phyloP scores from a whole-genome alignment of 1,140 invertebrate genomes.

The Drosophila setifemur region DNA sequence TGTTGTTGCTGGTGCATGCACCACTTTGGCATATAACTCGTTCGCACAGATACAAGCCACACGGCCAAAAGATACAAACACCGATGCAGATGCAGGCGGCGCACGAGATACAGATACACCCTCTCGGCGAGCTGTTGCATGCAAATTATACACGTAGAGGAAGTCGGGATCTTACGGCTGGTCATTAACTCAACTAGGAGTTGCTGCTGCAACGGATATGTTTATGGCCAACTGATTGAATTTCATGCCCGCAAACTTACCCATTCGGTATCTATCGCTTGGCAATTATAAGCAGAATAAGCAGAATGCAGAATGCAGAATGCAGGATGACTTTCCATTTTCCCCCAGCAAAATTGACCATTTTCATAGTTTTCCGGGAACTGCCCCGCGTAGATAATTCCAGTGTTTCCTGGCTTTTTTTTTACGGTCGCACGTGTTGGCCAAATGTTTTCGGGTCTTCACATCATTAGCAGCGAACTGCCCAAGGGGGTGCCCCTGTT shows the following conservation, averaged over 20 bases:
- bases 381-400: background rate
- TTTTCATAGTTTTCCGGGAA: conserved; percentile 23
- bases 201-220: conserved; percentile 52
- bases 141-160: conserved; percentile 66
- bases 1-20: conserved; percentile 44
- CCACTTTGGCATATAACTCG: conserved; percentile 66
- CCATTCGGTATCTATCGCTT: conserved; percentile 15
- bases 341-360: conserved; percentile 9
- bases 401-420: background rate
- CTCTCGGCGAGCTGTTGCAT: conserved; percentile 60
- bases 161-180: conserved; percentile 41
- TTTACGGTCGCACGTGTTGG: conserved; percentile 38
- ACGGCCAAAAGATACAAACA: conserved; percentile 19
- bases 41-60: conserved; percentile 49
- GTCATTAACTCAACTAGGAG: conserved; percentile 60
- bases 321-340: conserved; percentile 44
- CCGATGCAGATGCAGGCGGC: conserved; percentile 20
- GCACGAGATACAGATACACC: conserved; percentile 42
- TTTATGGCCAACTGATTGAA: conserved; percentile 62
- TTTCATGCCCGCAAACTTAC: conserved; percentile 29
- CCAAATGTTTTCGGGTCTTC: conserved; percentile 48
- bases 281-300: conserved; percentile 21
- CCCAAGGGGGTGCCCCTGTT: conserved; percentile 45
- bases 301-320: background rate
- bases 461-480: conserved; percentile 46